Conservation (phyloP, 2,797 vertebrate species). For the Poeciliopsis infans region DNA sequence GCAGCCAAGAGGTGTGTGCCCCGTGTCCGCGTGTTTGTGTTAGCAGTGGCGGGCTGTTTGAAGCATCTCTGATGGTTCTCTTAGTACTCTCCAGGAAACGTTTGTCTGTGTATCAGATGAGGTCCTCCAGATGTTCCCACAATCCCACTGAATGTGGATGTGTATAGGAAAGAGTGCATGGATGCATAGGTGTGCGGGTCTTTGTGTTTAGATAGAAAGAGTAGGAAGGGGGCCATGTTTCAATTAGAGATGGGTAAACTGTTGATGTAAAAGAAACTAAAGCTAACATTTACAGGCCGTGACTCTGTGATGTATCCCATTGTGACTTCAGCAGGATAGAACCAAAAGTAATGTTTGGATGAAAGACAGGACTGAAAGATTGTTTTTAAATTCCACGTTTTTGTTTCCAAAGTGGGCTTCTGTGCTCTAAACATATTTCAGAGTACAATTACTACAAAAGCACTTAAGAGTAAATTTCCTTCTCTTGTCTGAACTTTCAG, state of each 20-base stretch:
- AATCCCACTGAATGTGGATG: constrained; percentile 54
- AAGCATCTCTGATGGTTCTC: constrained; percentile 72
- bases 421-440: constrained; percentile 69
- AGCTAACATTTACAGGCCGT: constrained; percentile 79
- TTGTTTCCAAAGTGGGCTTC: constrained; percentile 73
- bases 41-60: constrained; percentile 65
- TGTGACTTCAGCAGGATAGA: constrained; percentile 61
- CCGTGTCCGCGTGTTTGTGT: constrained; percentile 58
- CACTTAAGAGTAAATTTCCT: constrained; percentile 44
- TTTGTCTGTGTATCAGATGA: constrained; percentile 76
- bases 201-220: constrained; percentile 70
- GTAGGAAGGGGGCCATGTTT: constrained; percentile 59
- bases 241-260: constrained; percentile 81
- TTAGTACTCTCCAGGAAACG: constrained; percentile 75
- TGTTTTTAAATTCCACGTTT: constrained; percentile 67
- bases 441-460: constrained; percentile 60
- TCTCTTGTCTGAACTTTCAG: constrained; percentile 47
- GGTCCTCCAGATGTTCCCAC: constrained; percentile 79
- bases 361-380: constrained; percentile 43
- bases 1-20: constrained; percentile 49
- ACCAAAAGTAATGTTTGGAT: constrained; percentile 52
- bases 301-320: constrained; percentile 74
- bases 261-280: constrained; percentile 81
- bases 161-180: constrained; percentile 26
- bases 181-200: constrained; percentile 19